Percentiles rank a stretch among this genome's conserved stretches.
phyloP scores from a whole-genome alignment of 92 coral and sea anemone genomes.

The Palythoa caribaeorum region DNA sequence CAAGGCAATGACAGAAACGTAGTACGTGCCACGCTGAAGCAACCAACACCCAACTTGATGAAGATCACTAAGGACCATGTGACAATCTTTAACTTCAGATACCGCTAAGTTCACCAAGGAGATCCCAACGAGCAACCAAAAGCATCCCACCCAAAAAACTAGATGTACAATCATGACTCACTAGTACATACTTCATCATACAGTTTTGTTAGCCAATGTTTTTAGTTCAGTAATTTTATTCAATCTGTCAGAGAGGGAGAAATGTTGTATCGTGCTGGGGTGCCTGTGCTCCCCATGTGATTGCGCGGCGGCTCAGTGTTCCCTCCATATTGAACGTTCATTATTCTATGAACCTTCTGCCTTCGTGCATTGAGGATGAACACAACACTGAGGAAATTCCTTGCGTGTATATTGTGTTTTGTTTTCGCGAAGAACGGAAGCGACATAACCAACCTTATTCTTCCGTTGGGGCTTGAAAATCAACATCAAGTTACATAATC shows the following conservation, averaged over 20 bases:
- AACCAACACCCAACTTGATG: background rate
- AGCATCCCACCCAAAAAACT: background rate
- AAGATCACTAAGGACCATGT: background rate
- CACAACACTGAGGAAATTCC: too few species aligned
- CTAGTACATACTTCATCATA: background rate
- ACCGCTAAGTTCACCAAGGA: background rate
- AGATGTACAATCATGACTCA: background rate
- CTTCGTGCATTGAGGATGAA: too few species aligned
- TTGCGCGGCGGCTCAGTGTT: background rate
- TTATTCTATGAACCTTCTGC: too few species aligned
- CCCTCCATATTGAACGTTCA: background rate
- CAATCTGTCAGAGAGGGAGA: background rate
- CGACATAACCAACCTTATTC: too few species aligned
- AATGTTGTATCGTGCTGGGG: background rate
- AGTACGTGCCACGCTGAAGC: background rate
- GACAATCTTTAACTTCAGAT: background rate
- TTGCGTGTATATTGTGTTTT: too few species aligned
- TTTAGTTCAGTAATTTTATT: background rate
- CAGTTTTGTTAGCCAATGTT: background rate
- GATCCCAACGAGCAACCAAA: slow-evolving; percentile 7
- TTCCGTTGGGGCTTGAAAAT: too few species aligned
- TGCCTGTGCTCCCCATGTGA: background rate
- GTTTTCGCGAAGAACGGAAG: too few species aligned
- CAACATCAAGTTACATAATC: too few species aligned
- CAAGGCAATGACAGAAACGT: background rate